These are phyloP conservation scores for Bombus waltoni DNA, from an alignment of 1,140 invertebrate species.

Conservation along the genomic window DNA sequence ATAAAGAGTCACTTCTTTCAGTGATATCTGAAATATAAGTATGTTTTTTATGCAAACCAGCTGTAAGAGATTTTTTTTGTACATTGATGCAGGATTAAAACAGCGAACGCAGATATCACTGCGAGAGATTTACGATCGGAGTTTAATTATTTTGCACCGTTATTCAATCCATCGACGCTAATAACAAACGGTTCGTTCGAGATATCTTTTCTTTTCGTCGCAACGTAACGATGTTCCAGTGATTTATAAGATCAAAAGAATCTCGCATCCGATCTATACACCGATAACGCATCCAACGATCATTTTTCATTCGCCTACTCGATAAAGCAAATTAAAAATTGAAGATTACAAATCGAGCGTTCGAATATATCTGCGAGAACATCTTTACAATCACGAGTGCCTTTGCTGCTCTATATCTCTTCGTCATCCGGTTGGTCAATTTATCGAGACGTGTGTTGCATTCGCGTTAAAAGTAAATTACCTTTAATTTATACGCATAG, in stretches of 20 bases:
- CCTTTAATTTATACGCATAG: too few relatives aligned
- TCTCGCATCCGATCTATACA: background rate
- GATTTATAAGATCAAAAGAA: background rate
- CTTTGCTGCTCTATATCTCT: too few relatives aligned
- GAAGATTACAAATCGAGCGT: background rate
- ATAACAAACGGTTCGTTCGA: conserved; percentile 7
- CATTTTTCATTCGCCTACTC: background rate
- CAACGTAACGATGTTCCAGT: background rate
- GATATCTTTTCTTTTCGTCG: background rate
- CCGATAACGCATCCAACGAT: background rate
- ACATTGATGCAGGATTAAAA: background rate
- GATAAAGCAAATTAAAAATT: background rate
- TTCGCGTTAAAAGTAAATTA: too few relatives aligned
- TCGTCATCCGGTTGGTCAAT: too few relatives aligned
- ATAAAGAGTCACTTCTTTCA: too few relatives aligned
- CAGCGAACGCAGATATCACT: background rate
- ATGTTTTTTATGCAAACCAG: too few relatives aligned
- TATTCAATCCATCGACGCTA: background rate
- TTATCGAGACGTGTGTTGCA: too few relatives aligned
- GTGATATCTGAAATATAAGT: background rate
- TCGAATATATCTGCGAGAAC: background rate
- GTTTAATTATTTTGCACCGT: conserved; percentile 14
- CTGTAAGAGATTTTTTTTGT: background rate
- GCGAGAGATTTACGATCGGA: background rate
- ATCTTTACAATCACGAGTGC: background rate